These are phyloP conservation scores for Melitaea cinxia DNA, from an alignment of 1,140 invertebrate genomes.

Conservation along the genomic window DNA sequence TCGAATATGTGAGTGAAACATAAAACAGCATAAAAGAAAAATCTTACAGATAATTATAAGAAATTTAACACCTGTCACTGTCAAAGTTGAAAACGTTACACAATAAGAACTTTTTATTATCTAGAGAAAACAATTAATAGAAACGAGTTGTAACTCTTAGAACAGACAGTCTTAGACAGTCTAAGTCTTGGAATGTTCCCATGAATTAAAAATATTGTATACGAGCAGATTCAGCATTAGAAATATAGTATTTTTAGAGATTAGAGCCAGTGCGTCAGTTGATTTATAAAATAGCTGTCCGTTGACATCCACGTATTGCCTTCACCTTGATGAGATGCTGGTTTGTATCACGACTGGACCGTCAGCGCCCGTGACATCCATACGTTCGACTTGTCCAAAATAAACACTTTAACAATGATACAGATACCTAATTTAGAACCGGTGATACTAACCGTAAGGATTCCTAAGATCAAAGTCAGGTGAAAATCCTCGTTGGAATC, in stretches of 20 bases:
- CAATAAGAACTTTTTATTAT: slow-evolving; percentile 2
- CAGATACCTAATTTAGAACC: slow-evolving; percentile 42
- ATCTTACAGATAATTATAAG: not conserved
- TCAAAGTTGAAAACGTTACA: slow-evolving; percentile 14
- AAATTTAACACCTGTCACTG: slow-evolving; percentile 18
- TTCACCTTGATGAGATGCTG: slow-evolving; percentile 72
- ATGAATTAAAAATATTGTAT: slow-evolving; percentile 47
- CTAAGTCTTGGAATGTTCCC: slow-evolving; percentile 36
- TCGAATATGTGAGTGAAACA: no score
- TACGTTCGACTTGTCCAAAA: slow-evolving; percentile 57
- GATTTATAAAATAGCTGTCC: slow-evolving; percentile 63
- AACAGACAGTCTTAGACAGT: slow-evolving; percentile 24
- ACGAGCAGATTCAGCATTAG: slow-evolving; percentile 46
- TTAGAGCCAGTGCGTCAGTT: slow-evolving; percentile 59
- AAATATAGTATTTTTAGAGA: slow-evolving; percentile 58
- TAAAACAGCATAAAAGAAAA: no score
- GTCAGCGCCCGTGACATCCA: slow-evolving; percentile 69
- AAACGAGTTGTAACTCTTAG: slow-evolving; percentile 4
- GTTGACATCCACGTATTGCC: slow-evolving; percentile 62
- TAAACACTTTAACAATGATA: slow-evolving; percentile 68
- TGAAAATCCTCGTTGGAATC: slow-evolving; percentile 50
- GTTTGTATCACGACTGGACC: slow-evolving; percentile 61
- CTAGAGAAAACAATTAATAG: slow-evolving; percentile 24
- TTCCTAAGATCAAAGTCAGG: slow-evolving; percentile 50
- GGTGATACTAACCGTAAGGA: slow-evolving; percentile 34